Percentiles rank a stretch among this genome's conserved stretches.
These are phyloP conservation scores for Dipus sagitta DNA, from an alignment of 2,797 vertebrate species.

Conservation along the genomic window DNA sequence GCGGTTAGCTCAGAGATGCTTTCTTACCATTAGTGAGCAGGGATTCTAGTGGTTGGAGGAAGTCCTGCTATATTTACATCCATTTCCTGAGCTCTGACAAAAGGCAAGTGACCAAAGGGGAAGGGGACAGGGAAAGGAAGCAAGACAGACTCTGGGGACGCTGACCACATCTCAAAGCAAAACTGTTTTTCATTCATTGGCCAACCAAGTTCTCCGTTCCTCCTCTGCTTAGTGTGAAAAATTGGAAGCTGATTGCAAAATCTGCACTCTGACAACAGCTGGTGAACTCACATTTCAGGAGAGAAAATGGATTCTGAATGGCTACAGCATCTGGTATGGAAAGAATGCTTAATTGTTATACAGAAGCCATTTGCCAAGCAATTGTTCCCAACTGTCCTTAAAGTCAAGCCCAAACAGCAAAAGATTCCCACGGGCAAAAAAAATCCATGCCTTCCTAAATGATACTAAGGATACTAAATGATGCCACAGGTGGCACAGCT, in stretches of 20 bases:
- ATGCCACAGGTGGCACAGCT: not conserved
- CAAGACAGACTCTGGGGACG: not conserved
- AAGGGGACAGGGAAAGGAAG: not conserved
- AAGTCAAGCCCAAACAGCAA: not conserved
- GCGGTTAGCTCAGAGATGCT: not conserved
- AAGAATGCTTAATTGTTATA: not conserved
- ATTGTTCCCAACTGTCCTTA: not conserved
- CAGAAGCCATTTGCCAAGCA: not conserved
- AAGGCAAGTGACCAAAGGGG: not conserved
- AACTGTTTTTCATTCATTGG: not conserved
- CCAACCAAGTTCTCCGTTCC: not conserved
- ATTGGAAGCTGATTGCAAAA: not conserved
- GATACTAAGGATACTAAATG: not conserved
- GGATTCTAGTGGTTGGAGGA: not conserved
- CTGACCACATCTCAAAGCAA: not conserved
- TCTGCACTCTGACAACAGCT: not conserved
- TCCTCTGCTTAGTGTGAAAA: not conserved
- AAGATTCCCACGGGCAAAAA: not conserved
- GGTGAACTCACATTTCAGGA: not conserved
- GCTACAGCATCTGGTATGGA: not conserved
- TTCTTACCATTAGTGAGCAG: not conserved
- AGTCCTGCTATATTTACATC: not conserved
- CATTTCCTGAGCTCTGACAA: not conserved
- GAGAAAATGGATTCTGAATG: not conserved
- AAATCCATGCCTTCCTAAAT: not conserved